Percentiles rank a stretch among this genome's conserved stretches.
Conservation (phyloP, 1,140 invertebrate species). For the Heterodera carotae region DNA sequence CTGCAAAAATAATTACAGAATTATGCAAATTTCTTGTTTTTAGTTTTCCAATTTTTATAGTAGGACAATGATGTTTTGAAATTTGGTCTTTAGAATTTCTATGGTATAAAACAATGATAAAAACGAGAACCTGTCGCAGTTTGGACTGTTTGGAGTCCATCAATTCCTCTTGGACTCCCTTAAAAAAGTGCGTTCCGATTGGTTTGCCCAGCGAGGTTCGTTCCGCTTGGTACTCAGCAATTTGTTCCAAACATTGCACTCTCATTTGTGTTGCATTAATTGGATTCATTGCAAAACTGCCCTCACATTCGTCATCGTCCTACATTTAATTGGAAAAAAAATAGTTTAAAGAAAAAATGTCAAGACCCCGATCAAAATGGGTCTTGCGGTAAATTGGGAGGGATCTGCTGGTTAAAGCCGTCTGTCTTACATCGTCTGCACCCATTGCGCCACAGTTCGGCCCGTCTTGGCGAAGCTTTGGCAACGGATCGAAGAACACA, state of each 20-base stretch:
- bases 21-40: too few species aligned
- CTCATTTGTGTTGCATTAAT: background rate
- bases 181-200: background rate
- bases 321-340: background rate
- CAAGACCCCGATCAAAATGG: too few species aligned
- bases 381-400: too few species aligned
- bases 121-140: background rate
- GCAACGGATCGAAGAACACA: constrained; percentile 30
- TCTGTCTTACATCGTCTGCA: background rate
- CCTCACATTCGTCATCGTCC: background rate
- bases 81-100: too few species aligned
- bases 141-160: background rate
- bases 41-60: too few species aligned
- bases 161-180: background rate
- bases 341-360: background rate
- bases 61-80: too few species aligned
- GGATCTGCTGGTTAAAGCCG: too few species aligned
- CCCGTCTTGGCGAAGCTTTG: constrained; percentile 8
- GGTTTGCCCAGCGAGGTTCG: background rate
- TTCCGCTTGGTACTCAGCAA: background rate
- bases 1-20: too few species aligned
- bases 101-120: too few species aligned
- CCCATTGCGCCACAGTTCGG: background rate
- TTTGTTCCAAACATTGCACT: background rate
- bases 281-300: background rate